Base-by-base conservation (phyloP, 2,888 invertebrate species). In the Halocaridina rubra region DNA sequence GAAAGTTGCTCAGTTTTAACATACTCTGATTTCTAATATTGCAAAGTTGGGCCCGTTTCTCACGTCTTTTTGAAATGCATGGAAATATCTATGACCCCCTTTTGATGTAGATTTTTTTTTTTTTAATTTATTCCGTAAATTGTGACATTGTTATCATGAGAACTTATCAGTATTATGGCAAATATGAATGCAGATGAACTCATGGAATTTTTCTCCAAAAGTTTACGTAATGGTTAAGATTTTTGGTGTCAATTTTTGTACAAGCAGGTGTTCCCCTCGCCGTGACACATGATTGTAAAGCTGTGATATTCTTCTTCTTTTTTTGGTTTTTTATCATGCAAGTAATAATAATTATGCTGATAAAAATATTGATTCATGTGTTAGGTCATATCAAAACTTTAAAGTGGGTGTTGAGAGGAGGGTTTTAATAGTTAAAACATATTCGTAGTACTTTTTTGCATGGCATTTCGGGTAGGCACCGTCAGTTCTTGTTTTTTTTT, bases 361-460 rank as follows among this genome's bases (percentile, higher is more conserved):
- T n/a, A n/a, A n/a, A n/a, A n/a, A n/a, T n/a, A n/a, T n/a, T n/a
- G 57, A 80, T 74, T 81, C 74, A 81, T 61, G 57, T 84, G 82
- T 84, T 84, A 78, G 82, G 82, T 61, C 82, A 84, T 84, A 84
- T 84, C 82, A 84, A 84, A 84, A 84, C 82, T n/a, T n/a, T 84
- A 78, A 59, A 71, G 57, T 71, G 72, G 78, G 46, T 76, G 81
- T 32, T 46, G 32, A 32, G 32, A 29, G 67, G 67, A 76, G 76
- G 76, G 69, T 81, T 75, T 81, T 67, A 67, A 39, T 74, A 46
- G 33, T 74, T 80, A 80, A 72, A 59, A 33, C 30, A 59, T 57
- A 72, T 80, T 80, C 46, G 57, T 72, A 80, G 80, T 72, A 72
- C 72, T 59, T 72, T n/a, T 80, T 80, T 80, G 80, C 80, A 80